A percentile compares a stretch with the other conserved stretches of the same genome.
These are phyloP conservation scores for Anabas testudineus DNA, from an alignment of 2,797 vertebrate species.

Conservation along the genomic window DNA sequence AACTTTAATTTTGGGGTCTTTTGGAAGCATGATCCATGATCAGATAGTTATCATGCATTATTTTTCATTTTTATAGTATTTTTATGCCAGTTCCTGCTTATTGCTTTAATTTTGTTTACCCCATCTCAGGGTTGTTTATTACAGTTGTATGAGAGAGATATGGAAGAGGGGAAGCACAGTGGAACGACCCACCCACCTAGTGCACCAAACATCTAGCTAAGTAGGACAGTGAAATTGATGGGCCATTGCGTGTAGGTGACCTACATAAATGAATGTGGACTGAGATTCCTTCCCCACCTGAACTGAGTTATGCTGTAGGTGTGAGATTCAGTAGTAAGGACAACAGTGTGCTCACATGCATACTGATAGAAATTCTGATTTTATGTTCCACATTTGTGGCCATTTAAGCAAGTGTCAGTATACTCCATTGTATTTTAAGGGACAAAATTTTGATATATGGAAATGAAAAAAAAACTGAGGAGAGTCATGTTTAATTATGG, in stretches of 20 bases:
- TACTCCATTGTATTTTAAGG: not conserved
- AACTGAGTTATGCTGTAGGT: slow-evolving; percentile 40
- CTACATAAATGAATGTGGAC: slow-evolving; percentile 74
- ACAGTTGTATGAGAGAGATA: slow-evolving; percentile 22
- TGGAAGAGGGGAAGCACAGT: slow-evolving; percentile 3
- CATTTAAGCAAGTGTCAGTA: slow-evolving; percentile 16
- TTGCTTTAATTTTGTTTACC: slow-evolving; percentile 52
- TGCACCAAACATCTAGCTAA: slow-evolving; percentile 58
- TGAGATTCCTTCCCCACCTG: slow-evolving; percentile 59
- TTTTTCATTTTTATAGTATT: slow-evolving; percentile 33
- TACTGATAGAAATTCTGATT: slow-evolving; percentile 42
- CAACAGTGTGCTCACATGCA: slow-evolving; percentile 27
- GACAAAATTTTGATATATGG: not conserved
- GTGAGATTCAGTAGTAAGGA: slow-evolving; percentile 38
- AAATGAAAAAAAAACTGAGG: too few species aligned
- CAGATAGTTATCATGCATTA: not conserved
- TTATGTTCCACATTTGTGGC: slow-evolving; percentile 35
- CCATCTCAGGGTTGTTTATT: slow-evolving; percentile 39
- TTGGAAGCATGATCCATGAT: not conserved
- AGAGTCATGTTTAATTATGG: not conserved
- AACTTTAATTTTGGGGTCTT: not conserved
- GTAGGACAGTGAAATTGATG: slow-evolving; percentile 80
- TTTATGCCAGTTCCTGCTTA: slow-evolving; percentile 48
- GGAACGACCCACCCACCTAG: slow-evolving; percentile 1
- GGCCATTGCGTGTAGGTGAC: slow-evolving; percentile 74